Percentiles rank a stretch among this genome's conserved stretches.
These are phyloP conservation scores for Achlya flavicornis DNA, from an alignment of 2,888 invertebrate species.

Conservation along the genomic window DNA sequence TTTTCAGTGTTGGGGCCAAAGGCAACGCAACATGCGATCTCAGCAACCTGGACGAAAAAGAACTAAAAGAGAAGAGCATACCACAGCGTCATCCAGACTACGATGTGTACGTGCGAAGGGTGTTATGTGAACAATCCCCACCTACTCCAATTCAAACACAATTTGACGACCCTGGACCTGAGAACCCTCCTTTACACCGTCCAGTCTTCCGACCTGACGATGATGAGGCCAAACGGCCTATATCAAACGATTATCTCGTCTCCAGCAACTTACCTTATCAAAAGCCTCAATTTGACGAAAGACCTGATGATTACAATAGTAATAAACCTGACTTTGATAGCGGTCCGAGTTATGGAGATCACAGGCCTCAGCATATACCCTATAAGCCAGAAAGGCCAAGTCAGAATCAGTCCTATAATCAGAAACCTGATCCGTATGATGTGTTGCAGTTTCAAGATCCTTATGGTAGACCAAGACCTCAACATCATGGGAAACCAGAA, in stretches of 20 bases:
- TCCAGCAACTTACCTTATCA: slow-evolving; percentile 46
- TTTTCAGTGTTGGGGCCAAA: slow-evolving; percentile 75
- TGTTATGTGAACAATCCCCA: slow-evolving; percentile 72
- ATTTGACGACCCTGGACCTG: slow-evolving; percentile 56
- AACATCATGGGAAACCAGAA: slow-evolving; percentile 24
- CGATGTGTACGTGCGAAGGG: slow-evolving; percentile 68
- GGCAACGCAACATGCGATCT: slow-evolving; percentile 77
- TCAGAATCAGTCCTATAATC: slow-evolving; percentile 25
- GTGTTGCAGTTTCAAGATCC: slow-evolving; percentile 59
- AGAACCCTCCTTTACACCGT: slow-evolving; percentile 53
- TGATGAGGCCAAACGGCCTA: slow-evolving; percentile 61
- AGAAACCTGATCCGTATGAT: slow-evolving; percentile 59
- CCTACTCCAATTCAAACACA: slow-evolving; percentile 65
- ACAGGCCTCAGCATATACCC: slow-evolving; percentile 64
- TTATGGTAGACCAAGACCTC: slow-evolving; percentile 42
- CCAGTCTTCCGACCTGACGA: slow-evolving; percentile 68
- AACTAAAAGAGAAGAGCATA: slow-evolving; percentile 61
- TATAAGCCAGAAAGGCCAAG: slow-evolving; percentile 48
- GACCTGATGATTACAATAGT: slow-evolving; percentile 64
- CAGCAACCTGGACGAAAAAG: slow-evolving; percentile 63
- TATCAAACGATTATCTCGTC: slow-evolving; percentile 53
- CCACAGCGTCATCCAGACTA: slow-evolving; percentile 69
- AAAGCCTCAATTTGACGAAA: slow-evolving; percentile 52
- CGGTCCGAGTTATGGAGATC: slow-evolving; percentile 66
- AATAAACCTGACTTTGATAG: slow-evolving; percentile 57